Conservation (phyloP, 2,797 vertebrate species). For the Peromyscus aztecus region DNA sequence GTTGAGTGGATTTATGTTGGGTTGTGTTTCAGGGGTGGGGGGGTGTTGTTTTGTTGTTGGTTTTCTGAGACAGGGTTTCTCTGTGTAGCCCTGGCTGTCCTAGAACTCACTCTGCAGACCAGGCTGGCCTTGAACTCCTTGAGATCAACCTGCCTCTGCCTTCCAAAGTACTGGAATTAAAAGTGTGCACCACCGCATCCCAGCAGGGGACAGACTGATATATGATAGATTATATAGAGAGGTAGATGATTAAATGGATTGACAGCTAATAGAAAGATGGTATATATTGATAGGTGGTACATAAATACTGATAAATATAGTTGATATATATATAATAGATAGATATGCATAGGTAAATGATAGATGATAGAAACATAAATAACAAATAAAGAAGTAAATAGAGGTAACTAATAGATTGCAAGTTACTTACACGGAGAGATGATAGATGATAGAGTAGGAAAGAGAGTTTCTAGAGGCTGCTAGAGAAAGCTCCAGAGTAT, state of each 20-base stretch:
- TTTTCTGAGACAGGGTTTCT: neutral
- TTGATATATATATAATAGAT: neutral
- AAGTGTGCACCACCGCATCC: neutral
- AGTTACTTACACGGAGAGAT: neutral
- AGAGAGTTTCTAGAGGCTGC: neutral
- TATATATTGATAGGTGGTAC: neutral
- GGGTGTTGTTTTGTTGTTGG: neutral
- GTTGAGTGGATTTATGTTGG: neutral
- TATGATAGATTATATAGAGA: neutral
- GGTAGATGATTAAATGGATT: neutral
- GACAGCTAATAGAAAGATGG: neutral
- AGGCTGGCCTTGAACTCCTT: neutral
- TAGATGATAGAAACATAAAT: neutral
- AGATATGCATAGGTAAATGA: neutral
- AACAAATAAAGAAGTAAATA: neutral
- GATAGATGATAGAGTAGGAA: neutral
- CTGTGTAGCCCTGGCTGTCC: neutral
- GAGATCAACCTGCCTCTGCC: neutral
- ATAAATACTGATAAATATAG: neutral
- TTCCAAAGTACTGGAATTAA: neutral
- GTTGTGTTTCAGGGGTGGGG: neutral
- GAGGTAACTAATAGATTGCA: neutral
- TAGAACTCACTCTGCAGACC: neutral
- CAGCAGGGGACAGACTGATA: neutral
- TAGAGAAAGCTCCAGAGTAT: neutral